A percentile compares a stretch with the other conserved stretches of the same genome.
These are phyloP conservation scores for Ctenoplectra terminalis DNA, from an alignment of 1,140 invertebrate genomes.

Conservation along the genomic window DNA sequence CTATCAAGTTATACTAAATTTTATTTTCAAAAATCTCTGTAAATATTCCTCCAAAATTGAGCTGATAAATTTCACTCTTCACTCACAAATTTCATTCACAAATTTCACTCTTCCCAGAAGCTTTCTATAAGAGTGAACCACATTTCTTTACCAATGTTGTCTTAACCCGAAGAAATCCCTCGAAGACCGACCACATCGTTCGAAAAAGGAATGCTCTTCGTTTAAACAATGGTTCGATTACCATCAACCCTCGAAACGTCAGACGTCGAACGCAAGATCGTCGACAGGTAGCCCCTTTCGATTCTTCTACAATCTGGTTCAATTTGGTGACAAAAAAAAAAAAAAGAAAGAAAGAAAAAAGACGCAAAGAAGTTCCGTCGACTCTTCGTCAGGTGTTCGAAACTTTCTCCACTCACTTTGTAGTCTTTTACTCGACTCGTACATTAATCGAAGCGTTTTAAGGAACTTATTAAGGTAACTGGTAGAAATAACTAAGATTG, in stretches of 20 bases:
- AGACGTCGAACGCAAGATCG: constrained; percentile 4
- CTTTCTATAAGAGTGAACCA: background rate
- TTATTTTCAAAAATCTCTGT: no score
- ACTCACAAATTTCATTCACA: no score
- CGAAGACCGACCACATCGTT: background rate
- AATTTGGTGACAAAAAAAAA: no score
- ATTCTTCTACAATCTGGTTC: background rate
- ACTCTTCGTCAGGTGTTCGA: background rate
- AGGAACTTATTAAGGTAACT: constrained; percentile 58
- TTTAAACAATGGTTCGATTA: constrained; percentile 6
- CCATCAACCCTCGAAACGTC: background rate
- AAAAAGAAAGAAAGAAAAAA: background rate
- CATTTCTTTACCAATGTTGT: background rate
- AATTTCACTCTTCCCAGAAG: background rate
- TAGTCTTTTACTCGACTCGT: constrained; percentile 45
- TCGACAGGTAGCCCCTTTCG: constrained; percentile 32
- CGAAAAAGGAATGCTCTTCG: background rate
- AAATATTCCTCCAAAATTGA: no score
- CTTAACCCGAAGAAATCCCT: background rate
- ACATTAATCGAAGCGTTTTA: constrained; percentile 49
- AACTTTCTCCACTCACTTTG: constrained; percentile 22
- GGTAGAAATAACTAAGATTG: constrained; percentile 65
- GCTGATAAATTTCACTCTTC: no score
- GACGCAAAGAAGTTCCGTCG: background rate
- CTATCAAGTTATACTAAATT: no score